phyloP scores from a whole-genome alignment of 1,140 invertebrate species.

The Melitaea cinxia region DNA sequence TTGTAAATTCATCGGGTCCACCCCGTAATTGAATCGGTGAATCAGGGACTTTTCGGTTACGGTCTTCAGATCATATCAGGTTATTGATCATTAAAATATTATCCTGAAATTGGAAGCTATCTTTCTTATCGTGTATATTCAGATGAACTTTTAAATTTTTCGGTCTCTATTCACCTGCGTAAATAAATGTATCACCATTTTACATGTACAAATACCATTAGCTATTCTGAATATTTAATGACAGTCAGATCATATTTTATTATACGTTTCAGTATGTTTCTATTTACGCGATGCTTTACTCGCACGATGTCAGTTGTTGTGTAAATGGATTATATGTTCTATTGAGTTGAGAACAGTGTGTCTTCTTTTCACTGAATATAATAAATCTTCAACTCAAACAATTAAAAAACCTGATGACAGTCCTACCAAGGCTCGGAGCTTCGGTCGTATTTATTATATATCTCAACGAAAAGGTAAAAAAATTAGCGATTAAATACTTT shows the following conservation, averaged over 20 bases:
- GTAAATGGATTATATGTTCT: not conserved
- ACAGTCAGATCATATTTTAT: conserved; percentile 31
- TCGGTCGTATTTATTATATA: not conserved
- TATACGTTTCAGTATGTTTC: conserved; percentile 37
- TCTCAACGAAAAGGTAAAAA: not conserved
- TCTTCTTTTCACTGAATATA: not conserved
- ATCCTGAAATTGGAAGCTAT: too few species aligned
- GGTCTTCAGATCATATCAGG: too few species aligned
- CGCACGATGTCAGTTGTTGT: conserved; percentile 3
- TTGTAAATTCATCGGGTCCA: too few species aligned
- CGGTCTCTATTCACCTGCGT: conserved; percentile 36
- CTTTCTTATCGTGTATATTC: conserved; percentile 8
- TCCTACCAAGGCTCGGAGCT: not conserved
- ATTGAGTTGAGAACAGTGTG: not conserved
- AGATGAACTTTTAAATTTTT: too few species aligned
- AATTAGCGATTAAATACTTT: not conserved
- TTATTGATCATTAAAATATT: too few species aligned
- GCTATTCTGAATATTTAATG: conserved; percentile 41
- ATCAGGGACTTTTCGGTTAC: too few species aligned
- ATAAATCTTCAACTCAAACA: not conserved
- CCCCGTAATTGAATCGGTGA: too few species aligned
- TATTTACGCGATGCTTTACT: conserved; percentile 29
- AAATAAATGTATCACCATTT: conserved; percentile 42
- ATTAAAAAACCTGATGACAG: not conserved
- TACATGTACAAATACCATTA: conserved; percentile 40